Evolutionary conservation across 2,797 vertebrate species (phyloP), one percentile per base, ranked within the genome.

Genomic region (Sebastes wilsoni): DNA sequence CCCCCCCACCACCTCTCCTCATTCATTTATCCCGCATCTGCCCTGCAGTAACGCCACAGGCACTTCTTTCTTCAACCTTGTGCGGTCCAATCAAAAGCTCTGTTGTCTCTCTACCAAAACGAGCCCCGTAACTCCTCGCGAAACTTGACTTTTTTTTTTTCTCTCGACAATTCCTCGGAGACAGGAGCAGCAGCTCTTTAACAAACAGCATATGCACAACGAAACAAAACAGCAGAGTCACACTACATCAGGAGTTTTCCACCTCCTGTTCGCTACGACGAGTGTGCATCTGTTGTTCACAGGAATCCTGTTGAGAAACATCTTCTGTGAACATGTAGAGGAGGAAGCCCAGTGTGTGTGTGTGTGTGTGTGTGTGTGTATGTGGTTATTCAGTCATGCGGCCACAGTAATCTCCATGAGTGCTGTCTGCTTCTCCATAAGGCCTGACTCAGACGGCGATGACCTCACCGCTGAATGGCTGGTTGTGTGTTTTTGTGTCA

Each of bases 381-480:
- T 75, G 55, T 71, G 67, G 69, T 79, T 52, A 73, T 79, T 81
- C 79, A 86, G 87, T 88, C 87, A 82, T 80, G 79, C 9, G 18
- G 66, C 64, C 73, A 62, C 81, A 64, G 56, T 90, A 84, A 92
- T 92, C 88, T 89, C 78, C 72, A 75, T 85, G 84, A 91, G 81
- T 90, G 87, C 79, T 61, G 84, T 87, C 72, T 88, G 79, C 32
- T 62, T 73, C 82, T 82, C 78, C 42, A 52, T 75, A 13, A 83
- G 75, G 85, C 76, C 86, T 92, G 89, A 92, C 80, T 94, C 90
- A 92, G 71, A 87, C 77, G 27, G 75, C 10, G 73, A 88, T 93
- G 90, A 94, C 89, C 82, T 94, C 92, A 93, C 78, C 61, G 2
- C 84, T 38, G 10, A 75, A 79, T 71, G 83, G 62, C 73, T 80